These are phyloP conservation scores for Bombus turneri DNA, from an alignment of 1,140 invertebrate genomes.

Conservation along the genomic window DNA sequence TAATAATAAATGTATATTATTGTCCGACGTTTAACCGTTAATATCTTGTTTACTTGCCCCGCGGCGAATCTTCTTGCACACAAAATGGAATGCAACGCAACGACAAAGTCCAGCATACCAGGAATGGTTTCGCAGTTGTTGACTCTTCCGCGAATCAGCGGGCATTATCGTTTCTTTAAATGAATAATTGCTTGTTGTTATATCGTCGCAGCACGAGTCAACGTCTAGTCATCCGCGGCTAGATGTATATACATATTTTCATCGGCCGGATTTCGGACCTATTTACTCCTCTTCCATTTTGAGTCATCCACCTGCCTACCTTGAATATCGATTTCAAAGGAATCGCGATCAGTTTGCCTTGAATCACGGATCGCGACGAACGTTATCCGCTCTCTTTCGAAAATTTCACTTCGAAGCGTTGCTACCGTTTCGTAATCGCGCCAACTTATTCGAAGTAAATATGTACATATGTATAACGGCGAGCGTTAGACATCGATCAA, in stretches of 20 bases:
- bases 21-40: slow-evolving; percentile 18
- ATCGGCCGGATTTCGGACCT: background rate
- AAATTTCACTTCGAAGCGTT: background rate
- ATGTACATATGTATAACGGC: background rate
- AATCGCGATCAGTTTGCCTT: background rate
- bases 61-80: background rate
- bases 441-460: background rate
- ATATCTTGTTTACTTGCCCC: slow-evolving; percentile 52
- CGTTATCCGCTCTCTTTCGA: background rate
- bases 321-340: background rate
- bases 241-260: background rate
- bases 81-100: slow-evolving; percentile 3
- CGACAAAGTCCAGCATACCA: slow-evolving; percentile 48
- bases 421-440: background rate
- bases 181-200: slow-evolving; percentile 43
- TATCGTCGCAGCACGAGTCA: background rate
- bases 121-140: slow-evolving; percentile 50
- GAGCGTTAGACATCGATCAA: background rate
- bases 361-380: background rate
- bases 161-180: slow-evolving; percentile 58
- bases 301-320: background rate
- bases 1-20: slow-evolving; percentile 30
- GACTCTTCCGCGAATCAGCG: slow-evolving; percentile 55
- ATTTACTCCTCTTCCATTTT: background rate
- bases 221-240: background rate